A percentile compares a stretch with the other conserved stretches of the same genome.
Evolutionary conservation across 2,888 invertebrate species (phyloP).

Genomic region (Standfussiana lucernea): DNA sequence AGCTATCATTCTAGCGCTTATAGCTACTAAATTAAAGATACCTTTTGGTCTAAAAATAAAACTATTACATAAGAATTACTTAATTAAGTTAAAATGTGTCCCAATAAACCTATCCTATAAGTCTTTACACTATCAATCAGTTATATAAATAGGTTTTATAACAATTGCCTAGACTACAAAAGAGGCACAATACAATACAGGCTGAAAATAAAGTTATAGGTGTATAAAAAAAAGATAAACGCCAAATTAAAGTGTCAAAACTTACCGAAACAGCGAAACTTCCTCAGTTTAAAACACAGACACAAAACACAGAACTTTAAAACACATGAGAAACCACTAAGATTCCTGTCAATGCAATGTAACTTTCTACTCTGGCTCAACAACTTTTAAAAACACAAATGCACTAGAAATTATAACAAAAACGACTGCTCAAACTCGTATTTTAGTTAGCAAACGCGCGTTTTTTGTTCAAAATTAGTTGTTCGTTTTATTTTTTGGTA

Average conservation of each 20-base stretch:
- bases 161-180: conserved; percentile 43
- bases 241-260: conserved; percentile 43
- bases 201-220: background rate
- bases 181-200: background rate
- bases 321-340: conserved; percentile 76
- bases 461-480: conserved; percentile 61
- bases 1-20: background rate
- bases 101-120: background rate
- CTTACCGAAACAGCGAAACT: conserved; percentile 71
- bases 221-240: background rate
- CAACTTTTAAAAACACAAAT: conserved; percentile 58
- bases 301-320: conserved; percentile 79
- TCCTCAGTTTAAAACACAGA: conserved; percentile 78
- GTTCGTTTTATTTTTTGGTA: conserved; percentile 70
- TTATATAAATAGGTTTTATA: conserved; percentile 23
- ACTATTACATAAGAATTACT: conserved; percentile 14
- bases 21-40: conserved; percentile 3
- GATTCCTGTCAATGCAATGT: conserved; percentile 78
- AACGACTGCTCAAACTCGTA: conserved; percentile 41
- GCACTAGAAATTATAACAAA: conserved; percentile 45
- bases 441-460: conserved; percentile 33
- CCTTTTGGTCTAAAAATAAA: background rate
- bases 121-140: conserved; percentile 28
- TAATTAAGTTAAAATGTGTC: conserved; percentile 44
- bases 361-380: conserved; percentile 78